Evolutionary conservation across 2,797 vertebrate species (phyloP).

Genomic region (Pseudocheirus occidentalis): DNA sequence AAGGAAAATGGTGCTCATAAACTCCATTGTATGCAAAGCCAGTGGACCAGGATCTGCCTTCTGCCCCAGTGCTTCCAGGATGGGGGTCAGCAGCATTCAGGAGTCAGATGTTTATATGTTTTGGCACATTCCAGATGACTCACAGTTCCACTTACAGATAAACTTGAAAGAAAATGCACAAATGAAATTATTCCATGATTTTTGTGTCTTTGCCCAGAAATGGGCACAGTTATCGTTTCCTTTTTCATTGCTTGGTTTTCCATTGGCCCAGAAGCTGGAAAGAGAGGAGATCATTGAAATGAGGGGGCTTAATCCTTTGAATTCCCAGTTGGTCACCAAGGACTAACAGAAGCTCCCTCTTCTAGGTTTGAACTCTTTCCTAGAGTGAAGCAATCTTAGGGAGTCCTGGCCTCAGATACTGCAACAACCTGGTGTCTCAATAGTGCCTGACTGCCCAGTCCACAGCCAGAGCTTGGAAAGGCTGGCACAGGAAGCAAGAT

Average conservation of each 20-base stretch:
- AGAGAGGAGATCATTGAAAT: not conserved
- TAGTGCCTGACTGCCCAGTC: not conserved
- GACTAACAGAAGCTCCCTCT: not conserved
- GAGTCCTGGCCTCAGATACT: not conserved
- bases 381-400: not conserved
- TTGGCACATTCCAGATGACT: not conserved
- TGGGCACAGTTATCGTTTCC: not conserved
- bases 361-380: too few species aligned
- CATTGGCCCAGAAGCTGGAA: not conserved
- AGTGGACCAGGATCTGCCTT: not conserved
- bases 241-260: not conserved
- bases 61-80: not conserved
- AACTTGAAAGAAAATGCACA: not conserved
- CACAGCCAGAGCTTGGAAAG: not conserved
- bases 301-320: not conserved
- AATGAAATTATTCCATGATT: not conserved
- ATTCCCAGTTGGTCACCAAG: not conserved
- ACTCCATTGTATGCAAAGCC: not conserved
- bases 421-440: not conserved
- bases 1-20: not conserved
- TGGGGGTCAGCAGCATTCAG: not conserved
- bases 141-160: not conserved
- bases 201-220: not conserved
- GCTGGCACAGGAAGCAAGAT: not conserved
- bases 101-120: not conserved